These are phyloP conservation scores for Ptychadena robeensis DNA, from an alignment of 2,797 vertebrate genomes.

Conservation along the genomic window DNA sequence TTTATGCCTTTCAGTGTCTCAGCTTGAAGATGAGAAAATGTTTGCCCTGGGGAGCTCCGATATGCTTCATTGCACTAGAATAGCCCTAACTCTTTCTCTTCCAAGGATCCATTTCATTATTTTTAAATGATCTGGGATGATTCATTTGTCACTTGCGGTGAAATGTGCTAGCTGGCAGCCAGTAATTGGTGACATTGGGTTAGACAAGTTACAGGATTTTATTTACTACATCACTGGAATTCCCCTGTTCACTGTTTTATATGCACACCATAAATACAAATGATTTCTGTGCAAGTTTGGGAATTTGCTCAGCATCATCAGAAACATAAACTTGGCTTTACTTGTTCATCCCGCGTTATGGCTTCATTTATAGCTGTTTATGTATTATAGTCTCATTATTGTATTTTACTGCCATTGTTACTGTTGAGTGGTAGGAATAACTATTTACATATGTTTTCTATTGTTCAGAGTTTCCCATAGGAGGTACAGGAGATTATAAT, in stretches of 20 bases:
- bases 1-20: slow-evolving; percentile 40
- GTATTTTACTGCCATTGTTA: slow-evolving; percentile 1
- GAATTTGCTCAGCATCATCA: not conserved
- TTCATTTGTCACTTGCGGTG: slow-evolving; percentile 25
- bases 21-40: slow-evolving; percentile 55
- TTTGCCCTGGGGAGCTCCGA: slow-evolving; percentile 47
- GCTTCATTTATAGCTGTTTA: not conserved
- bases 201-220: slow-evolving; percentile 3
- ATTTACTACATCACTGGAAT: not conserved
- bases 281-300: not conserved
- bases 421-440: not conserved
- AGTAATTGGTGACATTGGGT: not conserved
- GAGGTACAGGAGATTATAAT: no score
- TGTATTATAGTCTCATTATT: slow-evolving; percentile 9
- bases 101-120: slow-evolving; percentile 43
- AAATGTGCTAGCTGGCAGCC: not conserved
- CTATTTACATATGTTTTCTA: not conserved
- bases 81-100: slow-evolving; percentile 14
- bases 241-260: not conserved
- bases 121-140: slow-evolving; percentile 26
- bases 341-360: slow-evolving; percentile 1
- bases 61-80: slow-evolving; percentile 47
- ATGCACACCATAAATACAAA: not conserved
- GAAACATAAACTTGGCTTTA: slow-evolving; percentile 14
- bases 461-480: no score